Base-by-base conservation (phyloP, 2,113 vertebrate species). In the Baryphthengus martii region DNA sequence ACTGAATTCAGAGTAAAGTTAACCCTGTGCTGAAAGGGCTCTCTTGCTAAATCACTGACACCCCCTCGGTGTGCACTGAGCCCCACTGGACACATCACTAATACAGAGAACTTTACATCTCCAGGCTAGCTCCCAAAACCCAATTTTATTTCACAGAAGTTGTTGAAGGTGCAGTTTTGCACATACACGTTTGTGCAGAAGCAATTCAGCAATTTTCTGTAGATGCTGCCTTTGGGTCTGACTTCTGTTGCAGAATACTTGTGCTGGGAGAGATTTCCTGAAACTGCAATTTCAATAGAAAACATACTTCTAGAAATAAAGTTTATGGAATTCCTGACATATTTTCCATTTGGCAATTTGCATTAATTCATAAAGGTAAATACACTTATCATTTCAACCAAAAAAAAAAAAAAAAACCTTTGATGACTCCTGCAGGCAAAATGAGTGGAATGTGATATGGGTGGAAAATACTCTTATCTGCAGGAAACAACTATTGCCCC, bases 331-430 rank as follows among this genome's bases (percentile, higher is more conserved):
- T 97, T 95, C 95, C 71, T 94, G 93, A 44, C 83, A 49, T 95
- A 61, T 96, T 97, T 97, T 97, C 92, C 74, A 13, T 90, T 84
- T 79, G 18, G 45, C 94, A 90, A 89, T 96, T 94, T 96, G 33
- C 78, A 84, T 94, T 90, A 94, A 89, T 94, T 93, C 88, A 58
- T 88, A 89, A 76, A 89, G 95, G 86, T 93, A 96, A 94, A 95
- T 87, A 85, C n/a, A 42, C 79, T 93, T 93, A 86, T 25, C 70
- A 18, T 76, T 89, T 89, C 67, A 92, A 68, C 62, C 62, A 67
- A 65, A 81, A 95, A 85, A 45, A 63, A 63, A 50, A 50, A 13
- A 50, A 25, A 50, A 50, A 10, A 50, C 56, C 70, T 87, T 93
- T 65, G 66, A 61, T 94, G 90, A 91, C 86, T 94, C 84, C 62